Evolutionary conservation across 2,797 vertebrate species (phyloP).

Genomic region (Rhadinocentrus ornatus): DNA sequence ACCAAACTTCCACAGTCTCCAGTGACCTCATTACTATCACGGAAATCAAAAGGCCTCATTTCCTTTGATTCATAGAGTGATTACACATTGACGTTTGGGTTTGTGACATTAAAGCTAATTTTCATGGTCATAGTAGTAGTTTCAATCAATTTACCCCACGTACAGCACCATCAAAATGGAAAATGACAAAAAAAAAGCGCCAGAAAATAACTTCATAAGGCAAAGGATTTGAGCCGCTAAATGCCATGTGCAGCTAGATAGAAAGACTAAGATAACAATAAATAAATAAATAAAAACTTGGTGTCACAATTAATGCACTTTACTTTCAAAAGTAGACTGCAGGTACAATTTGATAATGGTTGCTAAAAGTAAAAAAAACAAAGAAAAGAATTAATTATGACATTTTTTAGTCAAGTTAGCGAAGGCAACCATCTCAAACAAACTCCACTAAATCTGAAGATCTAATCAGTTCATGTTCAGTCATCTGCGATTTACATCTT

Average conservation of each 20-base stretch:
- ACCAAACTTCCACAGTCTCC: slow-evolving; percentile 41
- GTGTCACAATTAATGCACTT: too few relatives aligned
- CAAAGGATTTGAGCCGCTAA: too few relatives aligned
- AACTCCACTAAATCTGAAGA: too few relatives aligned
- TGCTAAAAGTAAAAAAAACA: too few relatives aligned
- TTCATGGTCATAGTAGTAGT: slow-evolving; percentile 28
- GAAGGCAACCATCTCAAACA: neutral
- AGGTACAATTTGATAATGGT: too few relatives aligned
- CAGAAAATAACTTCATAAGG: neutral
- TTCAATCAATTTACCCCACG: slow-evolving; percentile 3
- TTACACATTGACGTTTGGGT: slow-evolving; percentile 12
- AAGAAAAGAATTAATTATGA: neutral
- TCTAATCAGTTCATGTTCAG: too few relatives aligned
- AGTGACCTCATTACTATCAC: slow-evolving; percentile 54
- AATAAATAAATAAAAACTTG: too few relatives aligned
- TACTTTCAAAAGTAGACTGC: too few relatives aligned
- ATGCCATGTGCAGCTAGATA: too few relatives aligned
- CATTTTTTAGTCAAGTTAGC: too few relatives aligned
- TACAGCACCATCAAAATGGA: slow-evolving; percentile 8
- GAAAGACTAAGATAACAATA: too few relatives aligned
- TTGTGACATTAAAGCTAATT: neutral
- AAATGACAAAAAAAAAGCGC: neutral
- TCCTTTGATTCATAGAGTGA: slow-evolving; percentile 20
- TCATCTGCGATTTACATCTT: too few relatives aligned
- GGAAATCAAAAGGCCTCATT: slow-evolving; percentile 44